Base-by-base conservation (phyloP, 2,113 vertebrate species). In the Pyrgilauda ruficollis region DNA sequence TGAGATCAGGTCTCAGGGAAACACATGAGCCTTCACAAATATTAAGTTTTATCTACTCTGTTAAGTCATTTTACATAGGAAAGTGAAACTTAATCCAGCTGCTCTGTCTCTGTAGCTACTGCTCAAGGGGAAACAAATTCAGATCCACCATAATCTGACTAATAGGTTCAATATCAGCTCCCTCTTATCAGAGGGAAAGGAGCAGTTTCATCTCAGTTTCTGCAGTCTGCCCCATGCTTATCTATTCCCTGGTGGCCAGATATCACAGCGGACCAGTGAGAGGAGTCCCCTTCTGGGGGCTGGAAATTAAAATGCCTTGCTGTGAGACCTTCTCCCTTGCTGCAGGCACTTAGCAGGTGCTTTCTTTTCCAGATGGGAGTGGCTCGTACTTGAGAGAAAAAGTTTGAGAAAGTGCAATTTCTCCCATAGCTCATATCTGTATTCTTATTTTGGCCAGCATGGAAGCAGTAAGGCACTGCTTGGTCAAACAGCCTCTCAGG, bases 41-140 rank as follows among this genome's bases (percentile, higher is more conserved):
- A 94, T 94, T 94, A 88, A 84, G 73, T 91, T 96, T 96, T 95
- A 96, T 96, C 95, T 96, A 84, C 47, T 67, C 70, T 80, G 79
- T 96, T 96, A 95, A 97, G 85, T 96, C 35, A 89, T 96, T 97
- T 96, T 96, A 77, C 93, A 92, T 84, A 91, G 64, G 47, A 96
- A 91, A 88, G 49, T 72, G 90, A 92, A 93, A 94, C 67, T 90
- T 96, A 96, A 97, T 96, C 90, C 77, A 67, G 30, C 90, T 88
- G 55, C 82, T 96, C 91, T 88, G 76, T 90, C 78, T 91, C 82
- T 72, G 52, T 87, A 90, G 73, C 73, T 90, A 46, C 67, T 92
- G 89, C 92, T 95, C 73, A 93, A 93, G 89, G 86, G 89, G 73
- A 96, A 95, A 94, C 6, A 9, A 93, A 90, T 95, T 95, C 91